Conservation (phyloP, 2,113 vertebrate species). For the Malurus elegans region DNA sequence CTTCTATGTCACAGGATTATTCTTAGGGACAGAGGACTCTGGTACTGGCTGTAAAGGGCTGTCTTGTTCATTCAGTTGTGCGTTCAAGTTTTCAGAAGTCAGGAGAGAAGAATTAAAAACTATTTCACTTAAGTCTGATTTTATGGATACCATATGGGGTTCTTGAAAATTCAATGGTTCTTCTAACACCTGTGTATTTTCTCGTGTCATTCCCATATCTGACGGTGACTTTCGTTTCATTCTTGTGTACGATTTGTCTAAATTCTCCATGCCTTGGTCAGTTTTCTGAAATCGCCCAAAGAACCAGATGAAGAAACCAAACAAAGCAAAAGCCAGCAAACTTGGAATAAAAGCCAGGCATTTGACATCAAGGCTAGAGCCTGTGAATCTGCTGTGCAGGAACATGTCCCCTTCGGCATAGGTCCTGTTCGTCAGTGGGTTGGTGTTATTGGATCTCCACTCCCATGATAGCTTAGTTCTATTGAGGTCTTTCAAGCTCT, state of each 20-base stretch:
- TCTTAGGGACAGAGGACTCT: conserved; percentile 56
- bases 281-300: conserved; percentile 94
- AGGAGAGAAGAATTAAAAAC: conserved; percentile 78
- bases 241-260: conserved; percentile 89
- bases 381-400: conserved; percentile 90
- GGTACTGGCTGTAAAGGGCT: conserved; percentile 57
- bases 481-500: conserved; percentile 89
- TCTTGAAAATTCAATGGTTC: conserved; percentile 78
- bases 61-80: conserved; percentile 70
- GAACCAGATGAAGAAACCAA: conserved; percentile 94
- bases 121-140: conserved; percentile 81
- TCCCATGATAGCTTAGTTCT: conserved; percentile 90
- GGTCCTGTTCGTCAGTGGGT: conserved; percentile 84
- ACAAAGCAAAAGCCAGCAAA: conserved; percentile 89
- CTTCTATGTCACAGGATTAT: conserved; percentile 64
- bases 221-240: conserved; percentile 94
- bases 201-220: conserved; percentile 86
- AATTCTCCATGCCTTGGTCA: conserved; percentile 89
- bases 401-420: conserved; percentile 90
- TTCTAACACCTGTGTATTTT: conserved; percentile 82
- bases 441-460: conserved; percentile 86
- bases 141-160: conserved; percentile 82
- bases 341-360: conserved; percentile 95
- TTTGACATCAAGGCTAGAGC: conserved; percentile 89
- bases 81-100: conserved; percentile 75